A percentile compares a stretch with the other conserved stretches of the same genome.
These are phyloP conservation scores for Neocloeon triangulifer DNA, from an alignment of 1,140 invertebrate species.

Conservation along the genomic window DNA sequence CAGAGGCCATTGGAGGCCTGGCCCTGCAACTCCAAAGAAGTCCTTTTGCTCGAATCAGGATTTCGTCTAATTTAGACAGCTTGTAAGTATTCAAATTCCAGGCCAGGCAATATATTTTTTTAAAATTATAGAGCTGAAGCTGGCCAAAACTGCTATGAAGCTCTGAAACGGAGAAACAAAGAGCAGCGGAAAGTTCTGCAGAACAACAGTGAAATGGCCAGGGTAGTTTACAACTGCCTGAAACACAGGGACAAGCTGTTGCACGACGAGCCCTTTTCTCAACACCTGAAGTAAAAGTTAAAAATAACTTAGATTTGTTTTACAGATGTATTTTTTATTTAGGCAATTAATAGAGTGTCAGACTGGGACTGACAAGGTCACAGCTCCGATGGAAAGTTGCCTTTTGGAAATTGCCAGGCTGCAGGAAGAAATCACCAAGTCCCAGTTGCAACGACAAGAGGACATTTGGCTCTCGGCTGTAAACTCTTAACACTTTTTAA, in stretches of 20 bases:
- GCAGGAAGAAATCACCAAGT: not conserved
- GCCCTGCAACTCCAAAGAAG: too few species aligned
- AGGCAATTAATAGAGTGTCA: conserved; percentile 3
- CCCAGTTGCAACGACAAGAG: not conserved
- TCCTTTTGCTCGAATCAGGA: too few species aligned
- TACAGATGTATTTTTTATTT: too few species aligned
- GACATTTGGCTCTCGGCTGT: conserved; percentile 4
- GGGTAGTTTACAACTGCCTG: conserved; percentile 7
- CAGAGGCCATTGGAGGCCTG: too few species aligned
- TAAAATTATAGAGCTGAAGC: not conserved
- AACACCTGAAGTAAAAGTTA: conserved; percentile 5
- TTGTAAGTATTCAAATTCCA: too few species aligned
- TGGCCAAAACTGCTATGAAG: conserved; percentile 7
- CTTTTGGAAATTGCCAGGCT: not conserved
- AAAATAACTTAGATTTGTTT: too few species aligned
- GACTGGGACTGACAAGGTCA: not conserved
- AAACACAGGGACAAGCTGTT: conserved; percentile 7
- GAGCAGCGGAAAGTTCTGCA: conserved; percentile 2
- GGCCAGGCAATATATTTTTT: too few species aligned
- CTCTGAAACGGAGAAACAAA: conserved; percentile 4
- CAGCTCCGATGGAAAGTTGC: not conserved
- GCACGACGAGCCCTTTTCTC: conserved; percentile 4
- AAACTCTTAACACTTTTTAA: too few species aligned
- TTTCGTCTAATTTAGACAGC: too few species aligned
- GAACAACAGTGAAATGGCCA: conserved; percentile 8